These are phyloP conservation scores for Nebria ingens DNA, from an alignment of 1,140 invertebrate species.

Conservation along the genomic window DNA sequence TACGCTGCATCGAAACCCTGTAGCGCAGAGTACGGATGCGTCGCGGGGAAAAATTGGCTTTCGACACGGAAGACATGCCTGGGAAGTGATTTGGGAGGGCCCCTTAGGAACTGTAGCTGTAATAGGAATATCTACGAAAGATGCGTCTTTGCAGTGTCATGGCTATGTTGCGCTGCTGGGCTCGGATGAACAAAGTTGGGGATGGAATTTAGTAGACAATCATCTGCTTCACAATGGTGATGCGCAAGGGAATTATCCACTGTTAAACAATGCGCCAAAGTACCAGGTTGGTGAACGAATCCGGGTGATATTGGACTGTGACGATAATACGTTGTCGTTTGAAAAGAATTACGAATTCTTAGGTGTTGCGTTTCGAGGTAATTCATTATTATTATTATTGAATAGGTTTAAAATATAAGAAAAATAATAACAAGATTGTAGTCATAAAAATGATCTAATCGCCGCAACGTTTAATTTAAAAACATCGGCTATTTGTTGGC, in stretches of 20 bases:
- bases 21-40: constrained; percentile 97
- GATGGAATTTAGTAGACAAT: constrained; percentile 98
- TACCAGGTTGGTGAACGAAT: constrained; percentile 97
- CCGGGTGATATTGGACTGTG: constrained; percentile 94
- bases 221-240: constrained; percentile 94
- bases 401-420: too few species aligned
- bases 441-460: too few species aligned
- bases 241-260: constrained; percentile 88
- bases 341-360: constrained; percentile 98
- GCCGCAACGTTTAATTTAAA: too few species aligned
- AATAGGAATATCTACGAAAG: constrained; percentile 90
- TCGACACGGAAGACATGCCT: constrained; percentile 84
- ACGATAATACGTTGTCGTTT: constrained; percentile 93
- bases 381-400: too few species aligned
- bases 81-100: constrained; percentile 99
- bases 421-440: too few species aligned
- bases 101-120: constrained; percentile 93
- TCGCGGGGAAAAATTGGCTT: constrained; percentile 93
- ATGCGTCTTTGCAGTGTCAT: constrained; percentile 79
- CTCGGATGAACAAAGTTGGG: constrained; percentile 95
- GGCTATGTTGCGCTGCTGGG: constrained; percentile 93
- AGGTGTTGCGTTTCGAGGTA: constrained; percentile 93
- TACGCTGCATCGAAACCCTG: constrained; percentile 92
- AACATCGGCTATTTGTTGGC: too few species aligned
- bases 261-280: constrained; percentile 93